phyloP scores from a whole-genome alignment of 2,797 vertebrate species.

The Falco naumanni region DNA sequence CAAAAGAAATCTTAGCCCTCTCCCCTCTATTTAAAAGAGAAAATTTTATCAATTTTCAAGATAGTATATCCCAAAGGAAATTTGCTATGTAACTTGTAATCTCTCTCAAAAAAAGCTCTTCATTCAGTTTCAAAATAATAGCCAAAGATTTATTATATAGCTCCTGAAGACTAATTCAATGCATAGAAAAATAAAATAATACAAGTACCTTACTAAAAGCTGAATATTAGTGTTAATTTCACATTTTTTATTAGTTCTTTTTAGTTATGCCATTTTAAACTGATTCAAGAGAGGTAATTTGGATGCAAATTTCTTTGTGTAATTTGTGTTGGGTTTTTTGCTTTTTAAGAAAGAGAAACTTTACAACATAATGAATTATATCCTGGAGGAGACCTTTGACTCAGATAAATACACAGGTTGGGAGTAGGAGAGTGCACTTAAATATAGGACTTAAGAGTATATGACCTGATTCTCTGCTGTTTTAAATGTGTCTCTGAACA shows the following conservation, averaged over 20 bases:
- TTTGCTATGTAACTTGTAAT: not conserved
- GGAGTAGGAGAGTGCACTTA: not conserved
- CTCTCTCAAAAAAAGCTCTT: not conserved
- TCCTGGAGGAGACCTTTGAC: not conserved
- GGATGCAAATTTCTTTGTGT: not conserved
- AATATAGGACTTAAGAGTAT: not conserved
- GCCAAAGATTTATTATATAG: not conserved
- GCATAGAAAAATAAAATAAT: not conserved
- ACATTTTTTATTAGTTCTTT: not conserved
- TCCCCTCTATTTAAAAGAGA: not conserved
- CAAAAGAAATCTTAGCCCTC: not conserved
- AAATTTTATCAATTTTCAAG: not conserved
- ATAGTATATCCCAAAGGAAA: not conserved
- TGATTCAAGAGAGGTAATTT: not conserved
- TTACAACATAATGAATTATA: not conserved
- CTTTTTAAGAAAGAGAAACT: not conserved
- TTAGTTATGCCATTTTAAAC: not conserved
- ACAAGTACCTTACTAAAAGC: not conserved
- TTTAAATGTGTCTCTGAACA: not conserved
- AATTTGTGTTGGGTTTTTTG: not conserved
- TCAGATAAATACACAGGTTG: not conserved
- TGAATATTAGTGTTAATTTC: not conserved
- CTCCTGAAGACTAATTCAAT: not conserved
- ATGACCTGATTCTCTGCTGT: not conserved
- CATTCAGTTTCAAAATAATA: not conserved